phyloP scores from a whole-genome alignment of 2,113 vertebrate genomes.

The Serilophus lunatus region DNA sequence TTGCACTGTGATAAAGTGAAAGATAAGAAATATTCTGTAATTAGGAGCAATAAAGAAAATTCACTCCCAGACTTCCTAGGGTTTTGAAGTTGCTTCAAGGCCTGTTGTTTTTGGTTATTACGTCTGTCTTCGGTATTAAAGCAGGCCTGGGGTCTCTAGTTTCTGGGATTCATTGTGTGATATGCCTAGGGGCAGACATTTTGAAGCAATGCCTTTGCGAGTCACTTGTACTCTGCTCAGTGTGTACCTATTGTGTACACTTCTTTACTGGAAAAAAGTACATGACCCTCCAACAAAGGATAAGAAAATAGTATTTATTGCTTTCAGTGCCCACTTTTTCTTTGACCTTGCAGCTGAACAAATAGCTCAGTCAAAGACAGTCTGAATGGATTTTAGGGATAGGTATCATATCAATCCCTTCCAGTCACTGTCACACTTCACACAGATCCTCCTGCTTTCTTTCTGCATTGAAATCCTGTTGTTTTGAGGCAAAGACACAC shows the following conservation, averaged over 20 bases:
- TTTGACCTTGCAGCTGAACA: not conserved
- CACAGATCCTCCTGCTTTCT: not conserved
- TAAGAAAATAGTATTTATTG: not conserved
- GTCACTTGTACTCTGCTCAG: not conserved
- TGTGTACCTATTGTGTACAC: not conserved
- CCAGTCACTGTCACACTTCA: not conserved
- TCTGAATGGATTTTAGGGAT: not conserved
- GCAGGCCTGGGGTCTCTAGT: not conserved
- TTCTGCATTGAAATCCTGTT: rapidly evolving
- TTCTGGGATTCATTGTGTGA: not conserved
- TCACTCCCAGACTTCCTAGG: not conserved
- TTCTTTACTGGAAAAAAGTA: not conserved
- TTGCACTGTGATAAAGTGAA: not conserved
- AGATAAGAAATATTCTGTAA: not conserved
- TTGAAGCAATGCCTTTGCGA: not conserved
- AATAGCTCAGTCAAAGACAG: not conserved
- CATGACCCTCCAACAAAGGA: not conserved
- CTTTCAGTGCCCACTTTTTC: not conserved
- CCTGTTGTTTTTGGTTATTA: not conserved
- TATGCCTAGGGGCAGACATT: slow-evolving; percentile 6
- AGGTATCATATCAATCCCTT: not conserved
- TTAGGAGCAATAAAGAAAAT: not conserved
- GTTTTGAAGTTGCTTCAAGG: slow-evolving; percentile 4
- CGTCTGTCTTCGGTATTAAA: not conserved
- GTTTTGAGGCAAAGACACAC: not conserved